Percentiles rank a stretch among this genome's conserved stretches.
phyloP scores from a whole-genome alignment of 1,140 invertebrate species.

The Drosophila funebris region DNA sequence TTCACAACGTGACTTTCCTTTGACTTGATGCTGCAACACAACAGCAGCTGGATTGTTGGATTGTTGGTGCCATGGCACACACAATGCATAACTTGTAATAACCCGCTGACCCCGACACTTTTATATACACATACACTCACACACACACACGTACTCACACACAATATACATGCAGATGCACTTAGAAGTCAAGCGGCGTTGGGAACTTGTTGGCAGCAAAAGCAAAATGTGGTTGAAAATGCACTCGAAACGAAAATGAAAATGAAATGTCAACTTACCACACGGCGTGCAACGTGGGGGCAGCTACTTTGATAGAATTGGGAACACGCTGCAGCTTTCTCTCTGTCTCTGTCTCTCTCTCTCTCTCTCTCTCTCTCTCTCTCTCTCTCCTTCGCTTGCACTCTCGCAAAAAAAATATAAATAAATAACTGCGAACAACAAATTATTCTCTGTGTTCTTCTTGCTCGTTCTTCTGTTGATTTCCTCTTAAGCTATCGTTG shows the following conservation, averaged over 20 bases:
- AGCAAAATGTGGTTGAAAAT: constrained; percentile 31
- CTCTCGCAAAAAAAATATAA: background rate
- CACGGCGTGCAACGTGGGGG: constrained; percentile 9
- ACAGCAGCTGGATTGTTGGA: constrained; percentile 5
- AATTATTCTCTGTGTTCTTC: background rate
- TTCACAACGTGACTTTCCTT: constrained; percentile 28
- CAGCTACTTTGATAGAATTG: constrained; percentile 30
- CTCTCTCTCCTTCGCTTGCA: too few species aligned
- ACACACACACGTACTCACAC: background rate
- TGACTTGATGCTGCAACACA: background rate
- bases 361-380: background rate
- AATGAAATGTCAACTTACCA: constrained; percentile 77
- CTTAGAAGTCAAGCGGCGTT: constrained; percentile 39
- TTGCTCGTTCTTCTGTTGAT: background rate
- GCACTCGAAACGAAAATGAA: constrained; percentile 57
- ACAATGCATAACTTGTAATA: constrained; percentile 74
- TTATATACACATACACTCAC: background rate
- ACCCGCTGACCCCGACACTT: constrained; percentile 57
- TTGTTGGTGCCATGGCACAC: background rate
- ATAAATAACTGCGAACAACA: background rate
- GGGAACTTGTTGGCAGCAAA: constrained; percentile 21
- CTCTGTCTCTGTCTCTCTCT: background rate
- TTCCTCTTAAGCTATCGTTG: constrained; percentile 7
- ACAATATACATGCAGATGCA: constrained; percentile 21
- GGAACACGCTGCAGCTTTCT: constrained; percentile 26